These are phyloP conservation scores for Calameuta filiformis DNA, from an alignment of 2,888 invertebrate species.

Conservation along the genomic window DNA sequence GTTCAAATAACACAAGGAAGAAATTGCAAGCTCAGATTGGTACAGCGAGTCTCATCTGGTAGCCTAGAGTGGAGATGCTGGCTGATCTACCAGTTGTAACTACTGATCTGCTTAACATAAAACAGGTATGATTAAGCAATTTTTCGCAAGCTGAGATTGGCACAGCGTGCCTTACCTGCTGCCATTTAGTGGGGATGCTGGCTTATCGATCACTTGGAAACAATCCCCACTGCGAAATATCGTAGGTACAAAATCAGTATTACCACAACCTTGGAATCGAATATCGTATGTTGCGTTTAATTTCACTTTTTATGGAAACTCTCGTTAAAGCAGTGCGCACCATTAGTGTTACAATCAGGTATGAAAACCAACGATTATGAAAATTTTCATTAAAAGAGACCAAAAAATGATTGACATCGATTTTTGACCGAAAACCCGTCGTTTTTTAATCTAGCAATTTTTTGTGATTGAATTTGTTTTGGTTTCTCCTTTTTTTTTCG, in stretches of 20 bases:
- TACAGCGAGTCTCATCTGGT: no score
- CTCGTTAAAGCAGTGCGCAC: not conserved
- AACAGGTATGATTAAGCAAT: no score
- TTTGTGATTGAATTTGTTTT: not conserved
- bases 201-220: no score
- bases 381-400: not conserved
- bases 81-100: no score
- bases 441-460: not conserved
- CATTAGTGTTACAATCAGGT: no score
- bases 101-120: no score
- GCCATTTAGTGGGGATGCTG: not conserved
- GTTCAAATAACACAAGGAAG: not conserved
- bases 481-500: not conserved
- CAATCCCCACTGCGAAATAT: not conserved
- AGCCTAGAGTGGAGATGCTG: not conserved
- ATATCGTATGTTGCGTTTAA: not conserved
- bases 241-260: not conserved
- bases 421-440: no score
- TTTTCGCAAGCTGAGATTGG: not conserved
- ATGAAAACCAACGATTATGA: not conserved
- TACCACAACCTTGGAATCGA: not conserved
- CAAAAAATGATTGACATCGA: no score
- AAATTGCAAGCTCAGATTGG: not conserved
- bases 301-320: not conserved
- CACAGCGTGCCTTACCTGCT: no score